These are phyloP conservation scores for Xiphophorus hellerii DNA, from an alignment of 2,113 vertebrate genomes.

Conservation along the genomic window DNA sequence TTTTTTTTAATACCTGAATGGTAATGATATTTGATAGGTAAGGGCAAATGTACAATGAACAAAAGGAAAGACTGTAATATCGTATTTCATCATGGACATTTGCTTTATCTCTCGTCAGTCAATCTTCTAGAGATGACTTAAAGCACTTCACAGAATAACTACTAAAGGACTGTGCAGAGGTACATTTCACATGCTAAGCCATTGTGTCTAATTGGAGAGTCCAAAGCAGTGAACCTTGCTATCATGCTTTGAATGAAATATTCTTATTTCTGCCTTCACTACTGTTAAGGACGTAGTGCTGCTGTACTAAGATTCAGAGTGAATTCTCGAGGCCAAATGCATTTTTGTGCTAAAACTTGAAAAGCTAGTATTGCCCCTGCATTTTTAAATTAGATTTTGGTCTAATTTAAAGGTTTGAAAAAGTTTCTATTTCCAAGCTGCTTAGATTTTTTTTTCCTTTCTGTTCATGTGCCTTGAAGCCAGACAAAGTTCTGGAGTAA, in stretches of 20 bases:
- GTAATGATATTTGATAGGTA: slow-evolving; percentile 5
- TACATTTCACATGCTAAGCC: slow-evolving; percentile 28
- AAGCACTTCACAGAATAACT: slow-evolving; percentile 15
- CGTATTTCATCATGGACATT: slow-evolving; percentile 14
- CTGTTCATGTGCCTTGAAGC: not conserved
- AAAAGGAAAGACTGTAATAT: not conserved
- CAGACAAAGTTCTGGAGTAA: not conserved
- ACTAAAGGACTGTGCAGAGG: slow-evolving; percentile 4
- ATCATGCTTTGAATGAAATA: slow-evolving; percentile 12
- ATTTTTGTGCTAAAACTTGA: slow-evolving; percentile 5
- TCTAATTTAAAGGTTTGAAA: not conserved
- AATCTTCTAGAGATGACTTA: slow-evolving; percentile 8
- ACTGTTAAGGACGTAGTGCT: slow-evolving; percentile 32
- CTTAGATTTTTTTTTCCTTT: not conserved
- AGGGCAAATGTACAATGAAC: slow-evolving; percentile 7
- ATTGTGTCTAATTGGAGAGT: slow-evolving; percentile 47
- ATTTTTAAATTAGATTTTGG: no score
- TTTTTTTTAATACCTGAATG: not conserved
- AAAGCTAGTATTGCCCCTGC: not conserved
- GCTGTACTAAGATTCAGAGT: slow-evolving; percentile 29
- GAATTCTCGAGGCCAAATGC: slow-evolving; percentile 5
- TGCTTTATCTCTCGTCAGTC: slow-evolving; percentile 42
- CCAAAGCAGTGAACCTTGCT: slow-evolving; percentile 11
- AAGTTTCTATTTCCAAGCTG: not conserved
- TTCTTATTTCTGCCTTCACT: slow-evolving; percentile 4